phyloP scores from a whole-genome alignment of 2,888 invertebrate genomes.

The Dicroscelio sp. region DNA sequence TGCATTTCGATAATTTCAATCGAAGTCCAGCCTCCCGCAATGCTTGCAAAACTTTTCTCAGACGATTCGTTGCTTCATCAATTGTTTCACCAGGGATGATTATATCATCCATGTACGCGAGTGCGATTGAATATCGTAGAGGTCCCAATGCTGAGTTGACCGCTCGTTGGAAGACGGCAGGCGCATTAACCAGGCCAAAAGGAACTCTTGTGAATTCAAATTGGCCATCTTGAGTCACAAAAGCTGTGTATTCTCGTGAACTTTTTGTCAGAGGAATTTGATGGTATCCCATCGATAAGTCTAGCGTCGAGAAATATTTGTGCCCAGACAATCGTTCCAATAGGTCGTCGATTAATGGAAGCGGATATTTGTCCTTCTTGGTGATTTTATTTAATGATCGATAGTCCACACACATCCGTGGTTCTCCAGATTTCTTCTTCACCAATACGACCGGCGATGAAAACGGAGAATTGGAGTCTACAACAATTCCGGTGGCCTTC shows the following conservation, averaged over 20 bases:
- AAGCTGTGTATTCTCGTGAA: slow-evolving; percentile 86
- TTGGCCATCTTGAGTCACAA: slow-evolving; percentile 84
- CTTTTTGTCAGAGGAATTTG: slow-evolving; percentile 84
- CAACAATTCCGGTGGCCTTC: slow-evolving; percentile 74
- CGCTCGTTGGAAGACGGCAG: slow-evolving; percentile 34
- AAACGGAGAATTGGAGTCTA: slow-evolving; percentile 60
- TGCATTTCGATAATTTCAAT: slow-evolving; percentile 75
- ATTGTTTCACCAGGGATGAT: slow-evolving; percentile 25
- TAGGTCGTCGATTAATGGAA: slow-evolving; percentile 86
- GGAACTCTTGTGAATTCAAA: slow-evolving; percentile 44
- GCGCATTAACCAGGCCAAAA: slow-evolving; percentile 52
- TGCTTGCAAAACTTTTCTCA: slow-evolving; percentile 49
- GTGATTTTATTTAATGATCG: slow-evolving; percentile 85
- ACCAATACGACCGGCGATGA: slow-evolving; percentile 85
- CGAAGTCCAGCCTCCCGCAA: slow-evolving; percentile 31
- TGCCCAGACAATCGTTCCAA: slow-evolving; percentile 85
- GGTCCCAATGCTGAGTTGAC: slow-evolving; percentile 17
- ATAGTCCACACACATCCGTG: slow-evolving; percentile 87
- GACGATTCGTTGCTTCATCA: slow-evolving; percentile 13
- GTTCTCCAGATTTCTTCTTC: slow-evolving; percentile 83
- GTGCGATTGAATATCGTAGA: slow-evolving; percentile 14
- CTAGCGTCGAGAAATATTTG: slow-evolving; percentile 85
- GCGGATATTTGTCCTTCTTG: slow-evolving; percentile 82
- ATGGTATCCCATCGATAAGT: slow-evolving; percentile 87
- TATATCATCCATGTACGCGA: slow-evolving; percentile 42